Conservation (phyloP, 2,797 vertebrate species). For the Halcyon badia region DNA sequence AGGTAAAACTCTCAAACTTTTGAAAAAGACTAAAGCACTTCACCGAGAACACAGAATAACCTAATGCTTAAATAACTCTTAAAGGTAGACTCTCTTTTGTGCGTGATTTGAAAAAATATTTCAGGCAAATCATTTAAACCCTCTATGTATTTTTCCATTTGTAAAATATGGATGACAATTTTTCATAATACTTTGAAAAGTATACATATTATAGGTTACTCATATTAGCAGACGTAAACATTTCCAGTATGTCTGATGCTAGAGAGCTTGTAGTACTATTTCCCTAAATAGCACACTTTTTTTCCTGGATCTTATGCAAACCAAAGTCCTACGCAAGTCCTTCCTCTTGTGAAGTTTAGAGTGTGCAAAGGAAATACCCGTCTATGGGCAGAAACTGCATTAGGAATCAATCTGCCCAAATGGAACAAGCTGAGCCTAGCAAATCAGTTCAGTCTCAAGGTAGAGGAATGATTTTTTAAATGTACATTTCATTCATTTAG, state of each 20-base stretch:
- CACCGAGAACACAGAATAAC: neutral
- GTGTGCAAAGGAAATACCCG: neutral
- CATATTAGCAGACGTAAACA: neutral
- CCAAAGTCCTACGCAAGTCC: neutral
- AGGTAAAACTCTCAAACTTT: neutral
- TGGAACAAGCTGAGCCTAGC: neutral
- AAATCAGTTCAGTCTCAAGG: neutral
- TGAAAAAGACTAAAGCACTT: neutral
- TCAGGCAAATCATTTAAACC: neutral
- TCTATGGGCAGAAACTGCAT: neutral
- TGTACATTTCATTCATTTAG: neutral
- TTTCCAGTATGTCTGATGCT: neutral
- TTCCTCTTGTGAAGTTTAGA: neutral
- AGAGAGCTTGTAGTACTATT: neutral
- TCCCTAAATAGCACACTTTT: neutral
- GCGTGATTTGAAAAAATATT: rapidly evolving
- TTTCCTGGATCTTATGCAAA: neutral
- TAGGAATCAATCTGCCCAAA: neutral
- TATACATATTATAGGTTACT: neutral
- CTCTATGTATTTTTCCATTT: neutral
- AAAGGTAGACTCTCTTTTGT: neutral
- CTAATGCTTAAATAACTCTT: neutral
- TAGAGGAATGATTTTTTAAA: neutral
- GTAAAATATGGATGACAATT: neutral
- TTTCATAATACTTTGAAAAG: neutral